A percentile compares a stretch with the other conserved stretches of the same genome.
Evolutionary conservation across 2,113 vertebrate genomes (phyloP).

Genomic region (Dicerorhinus sumatrensis): DNA sequence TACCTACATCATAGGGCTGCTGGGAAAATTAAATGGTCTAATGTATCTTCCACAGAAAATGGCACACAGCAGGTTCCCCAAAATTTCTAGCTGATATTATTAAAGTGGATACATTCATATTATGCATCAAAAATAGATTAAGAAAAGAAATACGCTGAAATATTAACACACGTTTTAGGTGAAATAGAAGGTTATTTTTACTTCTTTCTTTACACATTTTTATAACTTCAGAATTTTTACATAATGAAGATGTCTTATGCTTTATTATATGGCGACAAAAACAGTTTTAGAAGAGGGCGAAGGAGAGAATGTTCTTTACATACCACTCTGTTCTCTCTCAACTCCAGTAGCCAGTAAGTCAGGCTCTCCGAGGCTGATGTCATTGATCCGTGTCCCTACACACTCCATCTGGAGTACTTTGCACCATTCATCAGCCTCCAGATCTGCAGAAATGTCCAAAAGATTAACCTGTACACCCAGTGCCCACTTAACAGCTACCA

Average conservation of each 20-base stretch:
- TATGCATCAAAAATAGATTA: background rate
- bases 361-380: constrained; percentile 91
- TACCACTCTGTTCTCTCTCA: constrained; percentile 92
- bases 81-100: background rate
- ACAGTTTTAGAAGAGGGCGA: background rate
- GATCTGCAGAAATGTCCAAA: constrained; percentile 85
- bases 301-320: constrained; percentile 72
- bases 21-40: background rate
- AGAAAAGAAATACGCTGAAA: background rate
- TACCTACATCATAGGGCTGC: fast-evolving
- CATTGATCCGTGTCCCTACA: constrained; percentile 87
- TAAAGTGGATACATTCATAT: background rate
- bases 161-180: background rate
- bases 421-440: constrained; percentile 93
- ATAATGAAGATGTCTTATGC: background rate
- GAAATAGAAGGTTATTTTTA: background rate
- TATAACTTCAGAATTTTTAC: background rate
- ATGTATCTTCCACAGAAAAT: background rate
- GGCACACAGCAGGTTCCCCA: background rate
- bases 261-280: fast-evolving
- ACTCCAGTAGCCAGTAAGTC: constrained; percentile 91
- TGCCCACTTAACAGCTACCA: background rate
- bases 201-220: background rate
- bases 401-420: constrained; percentile 91
- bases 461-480: constrained; percentile 60